phyloP scores from a whole-genome alignment of 1,140 invertebrate species.

The Periplaneta americana region DNA sequence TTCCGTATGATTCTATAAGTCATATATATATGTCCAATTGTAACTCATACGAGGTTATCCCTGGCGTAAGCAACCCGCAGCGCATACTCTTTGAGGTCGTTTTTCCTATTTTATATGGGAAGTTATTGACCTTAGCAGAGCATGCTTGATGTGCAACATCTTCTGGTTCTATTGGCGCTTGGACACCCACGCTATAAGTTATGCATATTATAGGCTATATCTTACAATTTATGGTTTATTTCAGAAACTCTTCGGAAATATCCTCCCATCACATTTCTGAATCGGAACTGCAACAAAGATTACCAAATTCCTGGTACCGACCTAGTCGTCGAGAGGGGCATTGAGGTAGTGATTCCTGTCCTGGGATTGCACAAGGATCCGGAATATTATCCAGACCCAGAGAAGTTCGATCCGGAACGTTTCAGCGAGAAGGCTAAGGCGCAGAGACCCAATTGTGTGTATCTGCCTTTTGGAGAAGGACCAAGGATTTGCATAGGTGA shows the following conservation, averaged over 20 bases:
- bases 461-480: slow-evolving; percentile 56
- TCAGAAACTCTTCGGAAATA: slow-evolving; percentile 47
- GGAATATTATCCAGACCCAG: slow-evolving; percentile 50
- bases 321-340: slow-evolving; percentile 24
- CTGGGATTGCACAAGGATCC: slow-evolving; percentile 40
- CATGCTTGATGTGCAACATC: too few species aligned
- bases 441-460: slow-evolving; percentile 33
- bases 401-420: slow-evolving; percentile 58
- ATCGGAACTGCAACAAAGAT: slow-evolving; percentile 40
- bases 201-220: too few species aligned
- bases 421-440: slow-evolving; percentile 42
- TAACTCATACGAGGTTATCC: too few species aligned
- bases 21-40: too few species aligned
- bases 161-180: too few species aligned
- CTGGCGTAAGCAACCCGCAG: too few species aligned
- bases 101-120: too few species aligned
- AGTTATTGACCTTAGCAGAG: too few species aligned
- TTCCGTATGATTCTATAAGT: too few species aligned
- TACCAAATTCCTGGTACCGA: background rate
- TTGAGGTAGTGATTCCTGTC: slow-evolving; percentile 33
- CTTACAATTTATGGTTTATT: too few species aligned
- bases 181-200: too few species aligned
- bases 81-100: too few species aligned
- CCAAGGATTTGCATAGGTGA: slow-evolving; percentile 50
- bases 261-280: slow-evolving; percentile 42